These are phyloP conservation scores for Chaetogeoica ovagalla DNA, from an alignment of 2,888 invertebrate genomes.

Conservation along the genomic window DNA sequence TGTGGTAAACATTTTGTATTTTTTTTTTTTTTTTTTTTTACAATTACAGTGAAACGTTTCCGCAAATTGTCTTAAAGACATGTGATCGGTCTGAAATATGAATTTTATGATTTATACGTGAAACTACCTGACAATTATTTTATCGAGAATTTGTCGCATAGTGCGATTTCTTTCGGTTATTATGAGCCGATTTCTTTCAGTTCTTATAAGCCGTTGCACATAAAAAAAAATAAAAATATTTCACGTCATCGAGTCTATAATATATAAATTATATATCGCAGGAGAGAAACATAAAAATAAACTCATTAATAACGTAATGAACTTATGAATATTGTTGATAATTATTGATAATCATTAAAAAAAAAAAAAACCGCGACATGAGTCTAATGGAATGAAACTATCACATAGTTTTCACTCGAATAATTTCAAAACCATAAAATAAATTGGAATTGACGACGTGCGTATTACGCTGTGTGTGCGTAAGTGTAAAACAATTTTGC, in stretches of 20 bases:
- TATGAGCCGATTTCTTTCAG: conserved; percentile 1
- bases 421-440: not conserved
- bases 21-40: no score
- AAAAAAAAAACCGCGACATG: not conserved
- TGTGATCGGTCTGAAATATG: not conserved
- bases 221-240: conserved; percentile 4
- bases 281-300: conserved; percentile 19
- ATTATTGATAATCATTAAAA: not conserved
- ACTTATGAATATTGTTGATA: conserved; percentile 2
- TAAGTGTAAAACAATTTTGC: no score
- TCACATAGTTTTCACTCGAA: not conserved
- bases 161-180: conserved; percentile 1
- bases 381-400: not conserved
- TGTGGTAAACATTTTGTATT: no score
- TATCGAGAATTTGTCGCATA: not conserved
- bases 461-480: no score
- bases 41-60: no score
- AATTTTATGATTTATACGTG: not conserved
- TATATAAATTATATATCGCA: not conserved
- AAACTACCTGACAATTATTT: not conserved
- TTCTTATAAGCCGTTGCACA: not conserved
- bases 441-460: not conserved
- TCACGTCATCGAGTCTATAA: not conserved
- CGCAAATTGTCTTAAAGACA: no score
- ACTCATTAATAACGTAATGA: conserved; percentile 2